Base-by-base conservation (phyloP, 2,797 vertebrate species). In the Pseudopleuronectes americanus region DNA sequence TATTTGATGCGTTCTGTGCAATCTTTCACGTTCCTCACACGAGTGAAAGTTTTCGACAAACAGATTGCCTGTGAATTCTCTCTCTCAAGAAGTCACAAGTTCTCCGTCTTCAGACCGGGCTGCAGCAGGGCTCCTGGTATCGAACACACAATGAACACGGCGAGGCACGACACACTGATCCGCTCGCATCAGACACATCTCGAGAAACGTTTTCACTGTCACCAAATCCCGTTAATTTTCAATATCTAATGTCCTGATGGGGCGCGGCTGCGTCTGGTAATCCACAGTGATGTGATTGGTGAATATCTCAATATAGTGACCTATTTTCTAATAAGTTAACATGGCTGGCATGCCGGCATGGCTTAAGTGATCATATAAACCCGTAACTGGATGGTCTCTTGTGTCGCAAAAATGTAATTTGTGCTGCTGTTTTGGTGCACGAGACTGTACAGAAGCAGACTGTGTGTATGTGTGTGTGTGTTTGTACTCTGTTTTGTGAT, bases 261-360 rank as follows among this genome's bases (percentile, higher is more conserved):
- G 81, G 73, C 74, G 65, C 60, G 83, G 79, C 80, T 80, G 83
- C 65, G 73, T 82, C 77, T 79, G 76, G 73, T 93, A 93, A 94
- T 94, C 92, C 91, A 89, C 74, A 56, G 74, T 89, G 87, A 91
- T 90, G 89, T 92, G 92, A 93, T 92, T 92, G 91, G 88, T 81
- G 88, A 88, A 79, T 86, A 90, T 89, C 89, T 90, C 87, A 79
- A 90, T 85, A 89, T 71, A 86, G 81, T 90, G 91, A 92, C 90
- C 92, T 91, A 91, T 86, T 93, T 93, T 84, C 60, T 55, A 59
- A 79, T 68, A 86, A 68, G 83, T 81, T 77, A 86, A 86, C 74
- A 55, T 23, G 33, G 70, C 77, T 78, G 83, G 41, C 74, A 71
- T 84, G 80, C 80, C 76, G 65, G 76, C 58, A 64, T 83, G 84